Evolutionary conservation across 2,888 invertebrate species (phyloP).

Genomic region (Leptinotarsa peninsularis): DNA sequence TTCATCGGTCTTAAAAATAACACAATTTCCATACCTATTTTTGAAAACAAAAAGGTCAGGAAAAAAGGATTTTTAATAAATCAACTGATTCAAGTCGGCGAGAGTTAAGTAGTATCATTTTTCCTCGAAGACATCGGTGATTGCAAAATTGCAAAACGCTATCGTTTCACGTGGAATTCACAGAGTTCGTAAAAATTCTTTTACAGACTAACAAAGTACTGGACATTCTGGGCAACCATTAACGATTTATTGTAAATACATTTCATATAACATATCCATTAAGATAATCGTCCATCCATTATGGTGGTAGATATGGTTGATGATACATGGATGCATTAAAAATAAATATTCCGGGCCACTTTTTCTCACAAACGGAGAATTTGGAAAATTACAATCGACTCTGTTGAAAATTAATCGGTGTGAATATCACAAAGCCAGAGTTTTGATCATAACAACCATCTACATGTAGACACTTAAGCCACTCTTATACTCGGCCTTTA

Average conservation of each 20-base stretch:
- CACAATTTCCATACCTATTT: no score
- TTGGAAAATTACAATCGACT: conserved; percentile 38
- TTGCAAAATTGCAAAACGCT: conserved; percentile 11
- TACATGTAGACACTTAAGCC: no score
- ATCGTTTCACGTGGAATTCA: conserved; percentile 25
- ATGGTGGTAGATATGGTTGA: conserved; percentile 36
- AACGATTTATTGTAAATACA: conserved; percentile 38
- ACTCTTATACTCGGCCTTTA: no score
- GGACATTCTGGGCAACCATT: conserved; percentile 25
- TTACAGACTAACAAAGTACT: conserved; percentile 35
- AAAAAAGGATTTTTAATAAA: no score
- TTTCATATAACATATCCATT: conserved; percentile 35
- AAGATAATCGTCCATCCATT: conserved; percentile 41
- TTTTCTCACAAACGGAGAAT: conserved; percentile 46
- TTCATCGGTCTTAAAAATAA: no score
- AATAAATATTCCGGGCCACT: neutral
- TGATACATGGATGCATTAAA: conserved; percentile 32
- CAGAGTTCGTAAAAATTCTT: conserved; percentile 35
- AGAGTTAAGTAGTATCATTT: neutral
- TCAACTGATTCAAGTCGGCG: neutral
- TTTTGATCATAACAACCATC: no score
- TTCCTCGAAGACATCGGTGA: neutral
- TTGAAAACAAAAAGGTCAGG: no score
- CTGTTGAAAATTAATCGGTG: neutral
- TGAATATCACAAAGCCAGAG: no score